Evolutionary conservation across 2,113 vertebrate species (phyloP), one percentile per base, ranked within the genome.

Genomic region (Phodopus roborovskii): DNA sequence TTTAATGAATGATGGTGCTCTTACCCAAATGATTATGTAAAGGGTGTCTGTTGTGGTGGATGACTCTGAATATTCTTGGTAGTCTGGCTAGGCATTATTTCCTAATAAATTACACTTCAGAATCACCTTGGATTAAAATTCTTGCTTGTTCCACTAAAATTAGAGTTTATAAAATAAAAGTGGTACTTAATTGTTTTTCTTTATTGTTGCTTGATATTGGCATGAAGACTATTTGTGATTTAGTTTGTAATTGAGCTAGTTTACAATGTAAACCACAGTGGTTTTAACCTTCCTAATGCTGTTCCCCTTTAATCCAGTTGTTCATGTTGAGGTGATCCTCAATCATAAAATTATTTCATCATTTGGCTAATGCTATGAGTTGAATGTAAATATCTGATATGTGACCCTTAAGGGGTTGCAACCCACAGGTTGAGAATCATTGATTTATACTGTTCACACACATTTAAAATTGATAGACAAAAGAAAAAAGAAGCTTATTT

Each of bases 21-120:
- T 93, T 90, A n/a, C 39, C 64, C 78, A 16, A 13, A 92, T 66
- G 30, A 60, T 87, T 90, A 13, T 7, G 0, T 53, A 62, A 68
- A 24, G 30, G 42, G 33, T 95, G 11, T 75, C 16, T 92, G 48
- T 84, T 64, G 77, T 78, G 56, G 19, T 64, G 50, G 39, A 24
- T 86, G 26, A 73, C 94, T 84, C 64, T 24, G 39, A 58, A 90
- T 71, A 50, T 81, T 22, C 36, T 88, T 74, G n/a, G 71, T n/a
- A 71, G 50, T 91, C 48, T 22, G 66, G 60, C 81, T 58, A 92
- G 45, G 26, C 89, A 68, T 45, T 77, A 45, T 87, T 95, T 30
- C 36, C 85, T 64, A 84, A 85, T 73, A 93, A 79, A 62, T 94
- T 73, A 75, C 42, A 85, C 30, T 91, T 88, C 28, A 62, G 16